Conservation (phyloP, 2,113 vertebrate species). For the Neomonachus schauinslandi region DNA sequence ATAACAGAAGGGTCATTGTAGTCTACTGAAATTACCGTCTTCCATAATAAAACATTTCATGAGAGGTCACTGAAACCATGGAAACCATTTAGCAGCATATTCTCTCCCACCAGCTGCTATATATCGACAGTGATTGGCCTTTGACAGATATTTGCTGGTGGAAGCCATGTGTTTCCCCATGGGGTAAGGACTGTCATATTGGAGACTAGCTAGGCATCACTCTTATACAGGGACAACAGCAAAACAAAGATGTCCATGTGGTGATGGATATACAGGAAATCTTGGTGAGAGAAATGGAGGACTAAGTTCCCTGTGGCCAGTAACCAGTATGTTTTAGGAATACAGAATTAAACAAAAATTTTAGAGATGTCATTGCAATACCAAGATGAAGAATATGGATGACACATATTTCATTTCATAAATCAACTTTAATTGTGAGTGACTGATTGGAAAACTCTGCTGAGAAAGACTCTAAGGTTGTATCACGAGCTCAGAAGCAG, state of each 20-base stretch:
- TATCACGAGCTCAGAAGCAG: neutral
- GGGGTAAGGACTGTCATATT: neutral
- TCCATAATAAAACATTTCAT: neutral
- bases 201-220: neutral
- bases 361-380: neutral
- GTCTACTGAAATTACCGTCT: neutral
- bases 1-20: neutral
- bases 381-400: neutral
- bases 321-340: neutral
- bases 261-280: neutral
- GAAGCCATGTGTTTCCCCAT: neutral
- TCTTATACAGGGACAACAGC: neutral
- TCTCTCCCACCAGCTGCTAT: neutral
- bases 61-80: neutral
- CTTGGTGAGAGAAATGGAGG: neutral
- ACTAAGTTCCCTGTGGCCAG: neutral
- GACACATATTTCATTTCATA: neutral
- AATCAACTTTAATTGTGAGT: neutral
- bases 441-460: neutral
- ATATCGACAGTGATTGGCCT: neutral
- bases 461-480: neutral
- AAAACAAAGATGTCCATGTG: neutral
- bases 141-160: neutral
- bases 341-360: neutral
- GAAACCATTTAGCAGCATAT: slow-evolving; percentile 18